Evolutionary conservation across 1,140 invertebrate species (phyloP).

Genomic region (Lutraria rhynchaena): DNA sequence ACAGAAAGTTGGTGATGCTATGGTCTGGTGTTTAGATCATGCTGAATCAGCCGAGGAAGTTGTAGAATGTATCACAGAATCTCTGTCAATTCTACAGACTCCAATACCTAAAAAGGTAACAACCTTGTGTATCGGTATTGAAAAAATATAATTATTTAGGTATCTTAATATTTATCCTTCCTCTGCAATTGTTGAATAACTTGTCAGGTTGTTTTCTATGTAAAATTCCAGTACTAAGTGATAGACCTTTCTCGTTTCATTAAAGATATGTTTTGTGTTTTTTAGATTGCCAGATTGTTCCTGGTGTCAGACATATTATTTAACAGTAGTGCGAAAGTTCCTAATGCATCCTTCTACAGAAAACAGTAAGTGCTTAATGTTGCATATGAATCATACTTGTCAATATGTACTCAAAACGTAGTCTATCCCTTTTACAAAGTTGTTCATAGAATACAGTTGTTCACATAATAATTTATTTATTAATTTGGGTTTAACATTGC

Average conservation of each 20-base stretch:
- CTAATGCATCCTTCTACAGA: constrained; percentile 98
- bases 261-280: constrained; percentile 65
- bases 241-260: too few species aligned
- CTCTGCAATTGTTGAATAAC: too few species aligned
- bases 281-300: constrained; percentile 94
- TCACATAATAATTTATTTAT: too few species aligned
- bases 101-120: constrained; percentile 91
- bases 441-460: too few species aligned
- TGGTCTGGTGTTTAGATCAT: constrained; percentile 99
- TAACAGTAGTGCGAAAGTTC: constrained; percentile 97
- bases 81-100: constrained; percentile 89
- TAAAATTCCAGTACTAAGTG: too few species aligned
- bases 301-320: constrained; percentile 98
- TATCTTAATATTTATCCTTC: too few species aligned
- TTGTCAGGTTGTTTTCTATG: too few species aligned
- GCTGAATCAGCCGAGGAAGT: constrained; percentile 98
- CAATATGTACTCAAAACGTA: too few species aligned
- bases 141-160: too few species aligned
- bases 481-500: too few species aligned
- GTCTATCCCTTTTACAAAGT: too few species aligned
- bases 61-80: constrained; percentile 90
- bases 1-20: constrained; percentile 88
- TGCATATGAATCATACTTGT: too few species aligned
- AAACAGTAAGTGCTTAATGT: constrained; percentile 83
- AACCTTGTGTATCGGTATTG: neutral